Base-by-base conservation (phyloP, 2,888 invertebrate genomes). In the Cacoxenus indagator region DNA sequence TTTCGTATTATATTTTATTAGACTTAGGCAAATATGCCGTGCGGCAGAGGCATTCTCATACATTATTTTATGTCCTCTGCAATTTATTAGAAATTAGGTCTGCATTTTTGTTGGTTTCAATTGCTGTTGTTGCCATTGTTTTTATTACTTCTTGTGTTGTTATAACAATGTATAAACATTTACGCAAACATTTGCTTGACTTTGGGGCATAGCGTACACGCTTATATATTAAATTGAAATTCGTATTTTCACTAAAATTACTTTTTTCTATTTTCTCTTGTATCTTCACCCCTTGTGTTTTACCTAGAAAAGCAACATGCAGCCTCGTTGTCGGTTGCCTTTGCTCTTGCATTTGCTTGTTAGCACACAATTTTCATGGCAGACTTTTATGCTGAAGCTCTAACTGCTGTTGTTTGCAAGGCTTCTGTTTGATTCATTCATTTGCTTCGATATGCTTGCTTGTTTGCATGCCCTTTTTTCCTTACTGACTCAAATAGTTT, bases 121-220 rank as follows among this genome's bases (percentile, higher is more conserved):
- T 37, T 26, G 43, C 31, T 55, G 29, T 59, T 51, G 57, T 57
- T 68, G 24, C 59, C 66, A 64, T 57, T 71, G 70, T 24, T 54
- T 19, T 5, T 59, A 6, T 31, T 31, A 9, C 9, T 31, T 31
- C 65, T n/a, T n/a, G n/a, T n/a, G n/a, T n/a, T n/a, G n/a, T 75
- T 65, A 57, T 70, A 82, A 65, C 70, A 69, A 73, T 75, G 62
- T 78, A 78, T 74, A 80, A 82, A 75, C 78, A 82, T 75, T 76
- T 78, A 76, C 71, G 71, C 68, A 68, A 82, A 81, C 82, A 78
- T 82, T 79, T 74, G 81, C 75, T 81, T 81, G 73, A 73, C 77
- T 73, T 71, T 71, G 70, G 72, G 73, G 75, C 73, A 70, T 75
- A 81, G 37, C 8, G 76, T 78, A 77, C 76, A 70, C 76, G 71